Evolutionary conservation across 2,113 vertebrate species (phyloP).

Genomic region (Bujurquina vittata): DNA sequence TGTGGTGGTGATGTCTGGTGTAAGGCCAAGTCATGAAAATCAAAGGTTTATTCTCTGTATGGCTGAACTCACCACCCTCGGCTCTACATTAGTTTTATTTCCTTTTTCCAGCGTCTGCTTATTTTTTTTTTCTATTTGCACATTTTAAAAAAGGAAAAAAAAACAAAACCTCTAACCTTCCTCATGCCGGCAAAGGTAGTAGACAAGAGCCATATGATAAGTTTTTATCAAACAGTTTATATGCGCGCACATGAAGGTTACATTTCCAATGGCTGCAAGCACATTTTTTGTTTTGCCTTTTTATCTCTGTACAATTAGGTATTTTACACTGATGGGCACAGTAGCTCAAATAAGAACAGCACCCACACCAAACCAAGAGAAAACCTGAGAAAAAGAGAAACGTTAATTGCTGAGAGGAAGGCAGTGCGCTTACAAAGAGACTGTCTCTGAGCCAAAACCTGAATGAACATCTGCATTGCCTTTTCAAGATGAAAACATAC

Average conservation of each 20-base stretch:
- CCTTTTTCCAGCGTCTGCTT: background rate
- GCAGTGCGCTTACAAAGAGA: conserved; percentile 14
- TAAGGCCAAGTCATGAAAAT: background rate
- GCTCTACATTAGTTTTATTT: background rate
- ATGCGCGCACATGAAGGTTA: background rate
- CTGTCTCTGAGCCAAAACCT: background rate
- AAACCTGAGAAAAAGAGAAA: background rate
- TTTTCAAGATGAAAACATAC: background rate
- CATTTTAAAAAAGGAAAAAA: background rate
- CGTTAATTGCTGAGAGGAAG: background rate
- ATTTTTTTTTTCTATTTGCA: background rate
- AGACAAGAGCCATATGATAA: background rate
- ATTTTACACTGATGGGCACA: background rate
- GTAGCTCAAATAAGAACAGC: background rate
- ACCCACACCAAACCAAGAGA: background rate
- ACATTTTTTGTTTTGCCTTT: background rate
- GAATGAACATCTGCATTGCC: conserved; percentile 26
- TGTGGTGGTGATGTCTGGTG: background rate
- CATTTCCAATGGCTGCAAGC: background rate
- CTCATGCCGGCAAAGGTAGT: background rate
- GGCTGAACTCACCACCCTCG: background rate
- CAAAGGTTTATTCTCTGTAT: background rate
- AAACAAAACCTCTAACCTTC: background rate
- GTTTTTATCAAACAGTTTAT: background rate
- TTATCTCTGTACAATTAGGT: background rate